Base-by-base conservation (phyloP, 2,888 invertebrate genomes). In the Scaptomyza caliginosa region DNA sequence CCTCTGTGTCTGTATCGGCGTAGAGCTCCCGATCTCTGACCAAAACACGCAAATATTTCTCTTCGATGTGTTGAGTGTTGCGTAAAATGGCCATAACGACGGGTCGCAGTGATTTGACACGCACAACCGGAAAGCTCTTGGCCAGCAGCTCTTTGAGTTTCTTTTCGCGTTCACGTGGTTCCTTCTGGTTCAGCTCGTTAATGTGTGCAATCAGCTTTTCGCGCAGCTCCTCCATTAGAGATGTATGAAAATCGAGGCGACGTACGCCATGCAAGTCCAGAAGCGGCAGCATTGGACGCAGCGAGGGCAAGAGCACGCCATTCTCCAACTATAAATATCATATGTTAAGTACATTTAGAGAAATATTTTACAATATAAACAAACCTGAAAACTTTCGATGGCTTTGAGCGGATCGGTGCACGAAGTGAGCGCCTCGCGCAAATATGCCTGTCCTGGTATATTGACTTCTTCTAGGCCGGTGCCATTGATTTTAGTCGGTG, bases 381-480 rank as follows among this genome's bases (percentile, higher is more conserved):
- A 28, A 28, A 62, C 60, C 60, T 96, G 91, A 10, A 99, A 99
- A 91, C 98, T 98, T 93, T 98, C 98, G 72, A 99, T 99, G 16
- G 99, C 98, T 92, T 97, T 97, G 28, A 99, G 91, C 11, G 99
- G 99, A 92, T 99, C 98, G 0, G 97, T 97, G 90, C 98, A 98
- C 86, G 97, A 98, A 8, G 98, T 98, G n/a, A 99, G 93, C 8
- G 98, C 96, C 91, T 98, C 97, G 49, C 95, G 92, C 16, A 98
- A 93, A 89, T 94, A 96, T 17, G 94, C 93, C 87, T 96, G 96
- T 0, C 97, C 97, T 0, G 97, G 96, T 67, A 98, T 96, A n/a
- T 96, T 97, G 2, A 97, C 94, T 69, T 96, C 96, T 91, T 97
- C 96, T 50, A 97, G 91, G 0, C 96, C 96, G 26, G 95, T 93